A percentile compares a stretch with the other conserved stretches of the same genome.
Conservation (phyloP, 1,140 invertebrate genomes). For the Steinernema khuongi region DNA sequence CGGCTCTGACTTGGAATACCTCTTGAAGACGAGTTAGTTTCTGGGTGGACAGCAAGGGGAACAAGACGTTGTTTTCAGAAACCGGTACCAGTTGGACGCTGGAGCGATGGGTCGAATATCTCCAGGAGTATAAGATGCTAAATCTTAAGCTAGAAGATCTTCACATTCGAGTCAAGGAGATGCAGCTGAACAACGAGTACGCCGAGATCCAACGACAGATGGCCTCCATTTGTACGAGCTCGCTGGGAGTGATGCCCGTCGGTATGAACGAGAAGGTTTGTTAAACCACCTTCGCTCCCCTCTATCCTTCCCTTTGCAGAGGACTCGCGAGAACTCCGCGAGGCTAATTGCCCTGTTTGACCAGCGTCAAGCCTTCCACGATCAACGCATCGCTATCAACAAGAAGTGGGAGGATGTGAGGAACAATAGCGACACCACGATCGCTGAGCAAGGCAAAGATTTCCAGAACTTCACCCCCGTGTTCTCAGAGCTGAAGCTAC, state of each 20-base stretch:
- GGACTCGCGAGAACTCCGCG: not conserved
- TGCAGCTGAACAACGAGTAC: not conserved
- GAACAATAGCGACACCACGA: not conserved
- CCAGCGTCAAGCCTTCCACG: not conserved
- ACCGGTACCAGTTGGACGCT: not conserved
- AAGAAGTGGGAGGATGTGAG: not conserved
- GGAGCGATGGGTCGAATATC: slow-evolving; percentile 2
- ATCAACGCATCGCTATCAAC: not conserved
- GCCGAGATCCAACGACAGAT: not conserved
- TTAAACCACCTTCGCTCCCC: not conserved
- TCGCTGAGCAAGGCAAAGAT: not conserved
- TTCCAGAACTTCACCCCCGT: not conserved
- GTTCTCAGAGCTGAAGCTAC: not conserved
- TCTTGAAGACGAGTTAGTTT: not conserved
- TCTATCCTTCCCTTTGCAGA: not conserved
- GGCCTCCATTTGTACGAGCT: not conserved
- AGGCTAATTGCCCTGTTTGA: not conserved
- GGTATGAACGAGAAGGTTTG: not conserved
- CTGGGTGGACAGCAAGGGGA: no score
- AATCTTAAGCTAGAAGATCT: slow-evolving; percentile 4
- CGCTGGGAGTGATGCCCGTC: not conserved
- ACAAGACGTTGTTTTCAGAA: not conserved
- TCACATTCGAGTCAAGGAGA: not conserved
- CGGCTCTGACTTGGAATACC: not conserved
- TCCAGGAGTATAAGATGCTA: slow-evolving; percentile 6